A percentile compares a stretch with the other conserved stretches of the same genome.
phyloP scores from a whole-genome alignment of 2,888 invertebrate genomes.

The Brachyopa scutellaris region DNA sequence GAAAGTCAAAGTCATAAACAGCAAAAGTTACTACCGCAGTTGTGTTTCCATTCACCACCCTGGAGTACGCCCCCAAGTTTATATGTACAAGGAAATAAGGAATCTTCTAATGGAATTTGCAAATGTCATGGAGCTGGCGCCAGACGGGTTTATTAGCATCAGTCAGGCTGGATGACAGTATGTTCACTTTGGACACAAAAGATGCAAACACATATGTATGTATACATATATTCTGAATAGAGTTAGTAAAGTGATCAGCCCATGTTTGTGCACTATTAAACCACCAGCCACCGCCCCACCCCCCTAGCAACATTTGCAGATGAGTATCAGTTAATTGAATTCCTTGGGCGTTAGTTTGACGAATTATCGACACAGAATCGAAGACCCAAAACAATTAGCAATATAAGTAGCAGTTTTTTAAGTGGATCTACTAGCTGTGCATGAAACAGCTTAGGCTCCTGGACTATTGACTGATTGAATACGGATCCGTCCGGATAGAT shows the following conservation, averaged over 20 bases:
- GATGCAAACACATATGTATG: constrained; percentile 54
- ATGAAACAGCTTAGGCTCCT: background rate
- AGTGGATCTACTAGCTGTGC: constrained; percentile 31
- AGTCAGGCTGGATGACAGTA: constrained; percentile 74
- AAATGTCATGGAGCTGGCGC: constrained; percentile 71
- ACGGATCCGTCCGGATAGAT: background rate
- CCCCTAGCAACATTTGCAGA: constrained; percentile 59
- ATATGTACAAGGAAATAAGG: constrained; percentile 14
- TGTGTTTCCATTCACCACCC: constrained; percentile 9
- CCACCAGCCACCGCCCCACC: background rate
- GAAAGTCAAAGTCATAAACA: constrained; percentile 68
- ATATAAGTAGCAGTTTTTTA: constrained; percentile 45
- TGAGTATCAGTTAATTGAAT: constrained; percentile 72
- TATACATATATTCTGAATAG: constrained; percentile 65
- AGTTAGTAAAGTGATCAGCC: constrained; percentile 44
- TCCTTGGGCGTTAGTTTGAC: constrained; percentile 70
- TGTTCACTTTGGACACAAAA: constrained; percentile 50
- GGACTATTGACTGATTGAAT: constrained; percentile 45
- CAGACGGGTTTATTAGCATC: constrained; percentile 80
- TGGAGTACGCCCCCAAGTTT: constrained; percentile 51
- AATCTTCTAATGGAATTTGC: constrained; percentile 69
- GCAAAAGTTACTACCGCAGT: constrained; percentile 68
- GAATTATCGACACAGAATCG: constrained; percentile 54
- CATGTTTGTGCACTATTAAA: constrained; percentile 48
- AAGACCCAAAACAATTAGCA: constrained; percentile 67